Evolutionary conservation across 2,113 vertebrate species (phyloP).

Genomic region (Acrocephalus kingi): DNA sequence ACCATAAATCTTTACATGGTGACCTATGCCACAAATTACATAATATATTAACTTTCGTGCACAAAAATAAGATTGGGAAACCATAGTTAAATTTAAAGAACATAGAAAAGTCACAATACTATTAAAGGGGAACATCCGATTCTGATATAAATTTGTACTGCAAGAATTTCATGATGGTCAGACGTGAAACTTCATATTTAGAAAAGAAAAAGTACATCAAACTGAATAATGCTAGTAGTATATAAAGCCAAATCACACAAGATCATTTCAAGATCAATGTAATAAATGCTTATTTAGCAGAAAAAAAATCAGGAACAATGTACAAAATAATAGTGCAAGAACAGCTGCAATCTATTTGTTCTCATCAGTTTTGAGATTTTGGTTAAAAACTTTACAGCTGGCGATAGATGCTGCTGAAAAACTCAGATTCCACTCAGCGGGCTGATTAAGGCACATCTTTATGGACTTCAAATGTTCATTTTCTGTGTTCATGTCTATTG

Average conservation of each 20-base stretch:
- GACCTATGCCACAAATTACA: slow-evolving; percentile 69
- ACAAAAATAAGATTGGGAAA: slow-evolving; percentile 71
- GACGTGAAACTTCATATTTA: slow-evolving; percentile 60
- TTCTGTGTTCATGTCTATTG: slow-evolving; percentile 74
- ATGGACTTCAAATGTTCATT: slow-evolving; percentile 76
- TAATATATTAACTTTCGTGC: slow-evolving; percentile 79
- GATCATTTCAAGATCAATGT: slow-evolving; percentile 70
- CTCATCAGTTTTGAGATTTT: slow-evolving; percentile 79
- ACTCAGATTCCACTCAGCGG: slow-evolving; percentile 77
- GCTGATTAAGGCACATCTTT: slow-evolving; percentile 83
- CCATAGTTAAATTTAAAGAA: slow-evolving; percentile 68
- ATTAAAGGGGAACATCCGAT: slow-evolving; percentile 71
- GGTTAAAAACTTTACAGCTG: slow-evolving; percentile 80
- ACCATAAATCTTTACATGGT: slow-evolving; percentile 70
- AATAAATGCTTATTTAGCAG: slow-evolving; percentile 73
- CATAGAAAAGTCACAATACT: slow-evolving; percentile 76
- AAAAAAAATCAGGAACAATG: slow-evolving; percentile 60
- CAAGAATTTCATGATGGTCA: slow-evolving; percentile 69
- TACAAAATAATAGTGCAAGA: slow-evolving; percentile 81
- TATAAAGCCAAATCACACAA: slow-evolving; percentile 78
- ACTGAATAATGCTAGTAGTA: slow-evolving; percentile 74
- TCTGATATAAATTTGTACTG: slow-evolving; percentile 68
- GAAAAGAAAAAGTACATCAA: slow-evolving; percentile 70
- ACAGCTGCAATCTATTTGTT: slow-evolving; percentile 74
- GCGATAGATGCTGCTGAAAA: slow-evolving; percentile 73